Percentiles rank a stretch among this genome's conserved stretches.
These are phyloP conservation scores for Yasuhikotakia modesta DNA, from an alignment of 2,797 vertebrate genomes.

Conservation along the genomic window DNA sequence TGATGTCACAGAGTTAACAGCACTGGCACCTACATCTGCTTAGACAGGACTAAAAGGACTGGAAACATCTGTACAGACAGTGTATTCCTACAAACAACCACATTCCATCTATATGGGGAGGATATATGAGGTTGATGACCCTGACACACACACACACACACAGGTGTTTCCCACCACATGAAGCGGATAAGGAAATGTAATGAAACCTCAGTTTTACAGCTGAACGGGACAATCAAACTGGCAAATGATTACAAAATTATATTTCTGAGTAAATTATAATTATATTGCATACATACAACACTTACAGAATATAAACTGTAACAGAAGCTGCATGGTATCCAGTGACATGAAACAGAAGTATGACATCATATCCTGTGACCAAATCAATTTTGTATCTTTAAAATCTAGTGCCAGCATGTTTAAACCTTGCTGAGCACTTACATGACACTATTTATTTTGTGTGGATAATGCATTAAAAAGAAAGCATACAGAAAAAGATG, in stretches of 20 bases:
- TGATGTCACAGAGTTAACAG: neutral
- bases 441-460: neutral
- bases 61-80: neutral
- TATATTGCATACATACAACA: neutral
- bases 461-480: neutral
- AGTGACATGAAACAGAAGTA: neutral
- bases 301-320: neutral
- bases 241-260: too few species aligned
- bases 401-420: too few species aligned
- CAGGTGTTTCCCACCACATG: slow-evolving; percentile 47
- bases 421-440: too few species aligned
- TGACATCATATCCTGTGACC: too few species aligned
- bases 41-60: slow-evolving; percentile 36
- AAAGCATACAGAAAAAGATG: neutral
- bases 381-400: too few species aligned
- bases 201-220: slow-evolving; percentile 14
- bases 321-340: neutral
- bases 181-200: slow-evolving; percentile 37
- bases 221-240: neutral
- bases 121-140: slow-evolving; percentile 16
- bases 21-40: neutral
- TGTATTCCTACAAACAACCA: slow-evolving; percentile 17
- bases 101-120: neutral
- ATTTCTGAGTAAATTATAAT: too few species aligned
- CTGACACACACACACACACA: slow-evolving; percentile 22